Conservation (phyloP, 2,113 vertebrate genomes). For the Dasypus novemcinctus region DNA sequence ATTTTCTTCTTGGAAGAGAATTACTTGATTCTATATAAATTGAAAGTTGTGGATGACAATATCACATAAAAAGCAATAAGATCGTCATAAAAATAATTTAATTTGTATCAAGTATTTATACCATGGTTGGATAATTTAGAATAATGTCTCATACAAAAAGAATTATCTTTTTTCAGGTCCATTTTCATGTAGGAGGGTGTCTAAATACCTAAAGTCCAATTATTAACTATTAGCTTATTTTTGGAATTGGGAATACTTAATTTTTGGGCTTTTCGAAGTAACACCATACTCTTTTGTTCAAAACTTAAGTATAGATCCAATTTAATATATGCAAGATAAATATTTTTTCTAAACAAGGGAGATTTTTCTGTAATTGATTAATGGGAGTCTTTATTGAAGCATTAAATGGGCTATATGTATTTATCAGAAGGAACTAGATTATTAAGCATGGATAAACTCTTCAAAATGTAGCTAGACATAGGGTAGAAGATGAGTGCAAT, state of each 20-base stretch:
- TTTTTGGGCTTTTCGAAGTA: background rate
- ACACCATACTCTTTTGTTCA: background rate
- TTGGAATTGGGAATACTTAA: background rate
- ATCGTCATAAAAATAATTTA: conserved; percentile 16
- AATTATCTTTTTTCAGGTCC: background rate
- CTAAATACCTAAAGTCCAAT: background rate
- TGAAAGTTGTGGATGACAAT: conserved; percentile 38
- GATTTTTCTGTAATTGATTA: background rate
- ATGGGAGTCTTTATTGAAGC: background rate
- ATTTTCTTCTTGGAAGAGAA: conserved; percentile 17
- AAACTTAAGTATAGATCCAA: background rate
- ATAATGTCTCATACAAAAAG: background rate
- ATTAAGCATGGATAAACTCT: too few species aligned
- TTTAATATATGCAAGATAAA: background rate
- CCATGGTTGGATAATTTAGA: background rate
- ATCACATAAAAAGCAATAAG: background rate
- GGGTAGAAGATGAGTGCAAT: background rate
- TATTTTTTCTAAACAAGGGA: background rate
- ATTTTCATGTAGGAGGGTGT: background rate
- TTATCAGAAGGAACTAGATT: too few species aligned
- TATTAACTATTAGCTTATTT: background rate
- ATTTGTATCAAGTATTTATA: background rate
- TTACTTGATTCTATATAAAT: conserved; percentile 9
- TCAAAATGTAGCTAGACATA: background rate
- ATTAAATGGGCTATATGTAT: too few species aligned